A percentile compares a stretch with the other conserved stretches of the same genome.
phyloP scores from a whole-genome alignment of 2,113 vertebrate species.

The Indicator maculatus region DNA sequence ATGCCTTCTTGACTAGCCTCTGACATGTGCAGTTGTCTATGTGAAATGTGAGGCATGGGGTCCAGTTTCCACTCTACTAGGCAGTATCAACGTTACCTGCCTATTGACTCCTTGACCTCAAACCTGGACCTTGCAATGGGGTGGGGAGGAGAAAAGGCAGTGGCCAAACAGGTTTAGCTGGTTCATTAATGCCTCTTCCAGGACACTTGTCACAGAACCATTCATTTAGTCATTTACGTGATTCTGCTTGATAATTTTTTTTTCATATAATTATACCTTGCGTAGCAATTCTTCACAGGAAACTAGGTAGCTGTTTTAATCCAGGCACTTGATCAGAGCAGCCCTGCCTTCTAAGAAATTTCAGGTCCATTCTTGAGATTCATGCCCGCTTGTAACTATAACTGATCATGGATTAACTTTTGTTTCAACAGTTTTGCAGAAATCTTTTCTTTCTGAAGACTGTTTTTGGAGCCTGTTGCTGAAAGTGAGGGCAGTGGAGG shows the following conservation, averaged over 20 bases:
- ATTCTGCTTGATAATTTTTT: background rate
- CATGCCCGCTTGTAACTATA: background rate
- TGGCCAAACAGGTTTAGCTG: no score
- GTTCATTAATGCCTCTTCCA: no score
- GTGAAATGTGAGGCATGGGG: no score
- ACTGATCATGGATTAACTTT: background rate
- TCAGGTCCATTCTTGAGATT: background rate
- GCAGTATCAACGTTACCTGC: no score
- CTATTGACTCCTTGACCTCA: no score
- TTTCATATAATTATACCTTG: background rate
- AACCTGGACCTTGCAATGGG: no score
- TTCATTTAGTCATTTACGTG: background rate
- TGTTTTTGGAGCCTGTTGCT: background rate
- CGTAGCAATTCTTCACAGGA: background rate
- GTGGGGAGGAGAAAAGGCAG: no score
- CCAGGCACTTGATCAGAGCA: background rate
- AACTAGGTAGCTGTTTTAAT: background rate
- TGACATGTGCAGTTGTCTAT: no score
- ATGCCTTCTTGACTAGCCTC: no score
- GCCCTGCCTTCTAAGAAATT: background rate
- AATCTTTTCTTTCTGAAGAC: background rate
- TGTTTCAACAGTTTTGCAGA: background rate
- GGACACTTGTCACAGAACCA: background rate
- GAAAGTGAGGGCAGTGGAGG: background rate
- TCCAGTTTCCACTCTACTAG: no score